Percentiles rank a stretch among this genome's conserved stretches.
Evolutionary conservation across 2,888 invertebrate species (phyloP).

Genomic region (Campoplex nolae): DNA sequence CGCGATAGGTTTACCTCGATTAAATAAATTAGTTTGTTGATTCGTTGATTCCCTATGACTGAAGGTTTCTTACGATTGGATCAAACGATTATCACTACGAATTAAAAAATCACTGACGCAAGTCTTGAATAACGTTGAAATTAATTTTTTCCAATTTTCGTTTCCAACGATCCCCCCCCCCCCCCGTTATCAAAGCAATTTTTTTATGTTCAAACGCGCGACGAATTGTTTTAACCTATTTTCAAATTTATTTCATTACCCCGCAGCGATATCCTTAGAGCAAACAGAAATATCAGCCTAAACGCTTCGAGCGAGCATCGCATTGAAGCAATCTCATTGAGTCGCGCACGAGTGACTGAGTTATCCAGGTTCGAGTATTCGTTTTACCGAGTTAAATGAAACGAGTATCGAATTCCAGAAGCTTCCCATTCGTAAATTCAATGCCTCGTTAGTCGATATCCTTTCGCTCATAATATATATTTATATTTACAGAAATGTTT

Average conservation of each 20-base stretch:
- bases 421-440: background rate
- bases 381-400: constrained; percentile 3
- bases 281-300: no score
- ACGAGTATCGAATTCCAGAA: constrained; percentile 31
- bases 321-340: background rate
- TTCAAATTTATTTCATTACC: no score
- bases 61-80: no score
- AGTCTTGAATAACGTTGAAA: background rate
- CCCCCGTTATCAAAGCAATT: no score
- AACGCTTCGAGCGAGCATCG: no score
- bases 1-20: background rate
- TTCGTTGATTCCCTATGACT: background rate
- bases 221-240: no score
- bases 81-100: no score
- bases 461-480: background rate
- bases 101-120: no score
- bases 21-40: background rate
- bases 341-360: background rate
- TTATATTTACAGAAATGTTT: background rate
- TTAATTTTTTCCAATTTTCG: background rate
- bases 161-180: no score
- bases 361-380: background rate
- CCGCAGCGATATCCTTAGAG: no score
- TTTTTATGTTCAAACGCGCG: no score
- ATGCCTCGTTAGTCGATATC: constrained; percentile 10